Conservation (phyloP, 2,797 vertebrate genomes). For the Gymnothorax javanicus region DNA sequence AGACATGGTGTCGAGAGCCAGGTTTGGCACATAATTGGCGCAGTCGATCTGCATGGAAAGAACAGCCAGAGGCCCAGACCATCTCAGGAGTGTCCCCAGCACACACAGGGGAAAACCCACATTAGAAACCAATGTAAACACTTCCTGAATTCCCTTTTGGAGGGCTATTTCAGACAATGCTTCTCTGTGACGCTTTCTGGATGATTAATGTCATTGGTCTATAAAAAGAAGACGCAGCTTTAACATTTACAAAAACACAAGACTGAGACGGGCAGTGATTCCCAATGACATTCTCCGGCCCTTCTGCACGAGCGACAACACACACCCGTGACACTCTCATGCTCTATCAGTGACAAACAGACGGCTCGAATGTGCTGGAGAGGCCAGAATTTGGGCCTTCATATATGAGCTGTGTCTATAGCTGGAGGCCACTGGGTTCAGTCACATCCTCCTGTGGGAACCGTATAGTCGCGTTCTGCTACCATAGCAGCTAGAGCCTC, state of each 20-base stretch:
- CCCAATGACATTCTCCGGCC: not conserved
- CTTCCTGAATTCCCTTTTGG: slow-evolving; percentile 22
- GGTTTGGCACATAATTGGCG: not conserved
- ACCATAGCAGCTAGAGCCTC: slow-evolving; percentile 3
- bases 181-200: not conserved
- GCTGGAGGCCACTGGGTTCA: slow-evolving; percentile 38
- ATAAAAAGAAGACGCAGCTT: not conserved
- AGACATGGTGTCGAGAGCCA: not conserved
- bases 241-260: not conserved
- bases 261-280: slow-evolving; percentile 8
- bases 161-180: slow-evolving; percentile 23
- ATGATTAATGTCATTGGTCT: not conserved
- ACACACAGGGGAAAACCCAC: slow-evolving; percentile 32
- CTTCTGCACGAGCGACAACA: slow-evolving; percentile 15
- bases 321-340: slow-evolving; percentile 27
- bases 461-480: slow-evolving; percentile 11
- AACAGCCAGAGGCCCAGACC: slow-evolving; percentile 35
- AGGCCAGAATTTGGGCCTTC: slow-evolving; percentile 45
- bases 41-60: slow-evolving; percentile 1
- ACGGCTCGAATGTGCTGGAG: slow-evolving; percentile 49
- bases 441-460: slow-evolving; percentile 30
- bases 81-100: slow-evolving; percentile 38
- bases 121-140: slow-evolving; percentile 38
- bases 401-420: slow-evolving; percentile 31
- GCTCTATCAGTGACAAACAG: slow-evolving; percentile 50